A percentile compares a stretch with the other conserved stretches of the same genome.
These are phyloP conservation scores for Montipora capricornis DNA, from an alignment of 64 coral and sea anemone genomes.

Conservation along the genomic window DNA sequence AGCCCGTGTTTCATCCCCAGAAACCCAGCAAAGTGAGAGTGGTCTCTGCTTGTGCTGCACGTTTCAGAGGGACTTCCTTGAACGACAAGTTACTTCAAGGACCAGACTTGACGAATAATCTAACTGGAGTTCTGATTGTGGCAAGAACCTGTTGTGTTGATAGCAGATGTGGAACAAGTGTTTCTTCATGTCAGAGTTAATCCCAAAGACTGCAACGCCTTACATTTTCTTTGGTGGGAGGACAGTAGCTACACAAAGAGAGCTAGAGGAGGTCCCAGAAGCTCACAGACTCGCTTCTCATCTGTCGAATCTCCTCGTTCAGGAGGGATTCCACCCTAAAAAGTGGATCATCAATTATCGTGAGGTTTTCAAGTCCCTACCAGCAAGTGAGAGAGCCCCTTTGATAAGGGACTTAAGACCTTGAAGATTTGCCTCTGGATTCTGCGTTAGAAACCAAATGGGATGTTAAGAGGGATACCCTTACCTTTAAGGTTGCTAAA, in stretches of 20 bases:
- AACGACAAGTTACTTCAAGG: too few species aligned
- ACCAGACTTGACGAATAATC: too few species aligned
- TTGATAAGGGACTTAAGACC: constrained; percentile 34
- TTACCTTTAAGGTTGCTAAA: background rate
- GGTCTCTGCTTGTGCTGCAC: constrained; percentile 43
- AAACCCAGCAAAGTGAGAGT: constrained; percentile 42
- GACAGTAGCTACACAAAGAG: too few species aligned
- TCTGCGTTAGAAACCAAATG: constrained; percentile 51
- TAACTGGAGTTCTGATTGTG: too few species aligned
- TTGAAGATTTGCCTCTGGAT: constrained; percentile 33
- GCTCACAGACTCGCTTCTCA: too few species aligned
- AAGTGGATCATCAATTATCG: constrained; percentile 22
- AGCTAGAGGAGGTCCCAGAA: too few species aligned
- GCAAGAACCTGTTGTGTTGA: too few species aligned
- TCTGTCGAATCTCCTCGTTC: background rate
- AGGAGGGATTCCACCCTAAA: constrained; percentile 14
- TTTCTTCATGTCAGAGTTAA: too few species aligned
- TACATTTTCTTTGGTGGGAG: too few species aligned
- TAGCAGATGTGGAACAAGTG: too few species aligned
- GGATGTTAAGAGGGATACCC: constrained; percentile 11
- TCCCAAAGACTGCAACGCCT: too few species aligned
- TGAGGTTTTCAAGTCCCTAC: constrained; percentile 23
- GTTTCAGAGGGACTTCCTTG: background rate
- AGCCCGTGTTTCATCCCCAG: constrained; percentile 15
- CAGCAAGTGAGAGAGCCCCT: constrained; percentile 11